Base-by-base conservation (phyloP, 2,888 invertebrate genomes). In the Allacma fusca region DNA sequence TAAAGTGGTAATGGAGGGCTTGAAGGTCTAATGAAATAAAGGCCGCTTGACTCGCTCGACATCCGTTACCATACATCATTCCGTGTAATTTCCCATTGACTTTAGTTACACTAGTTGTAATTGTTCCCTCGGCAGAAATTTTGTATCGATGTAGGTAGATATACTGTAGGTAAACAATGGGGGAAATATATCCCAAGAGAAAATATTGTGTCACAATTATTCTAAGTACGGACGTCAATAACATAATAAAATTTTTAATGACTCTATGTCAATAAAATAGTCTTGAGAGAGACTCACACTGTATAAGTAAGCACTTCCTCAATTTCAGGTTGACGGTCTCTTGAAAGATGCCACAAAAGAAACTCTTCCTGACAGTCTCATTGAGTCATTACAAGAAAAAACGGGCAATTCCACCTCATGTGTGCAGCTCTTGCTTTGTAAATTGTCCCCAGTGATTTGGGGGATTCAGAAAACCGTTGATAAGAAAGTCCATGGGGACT, bases 361-460 rank as follows among this genome's bases (percentile, higher is more conserved):
- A 19, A 77, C 81, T 5, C 77, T 83, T 4, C 83, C 83, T 0
- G 81, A 70, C 87, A 88, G 84, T 87, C 89, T 82, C 86, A 89
- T 84, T 87, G 80, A 82, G 50, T 80, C 80, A 9, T 78, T 85
- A 26, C 73, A 78, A 70, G 64, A 57, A 16, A 77, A 80, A 68
- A 85, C 89, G 4, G 88, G 88, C 0, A 84, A 85, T 78, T 79
- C 80, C 2, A 85, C 85, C 1, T 80, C 85, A 16, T 85, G 85
- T 73, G 83, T 85, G 23, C 85, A 85, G 76, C 84, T 85, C 40
- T 86, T 95, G 43, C 87, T 94, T 79, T 95, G 95, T 86, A 94
- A 94, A 87, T 90, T 90, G 80, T 90, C 92, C 0, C 94, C 94
- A 0, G 90, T 94, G 79, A 90, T 95, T 79, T 89, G 89, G 87